A percentile compares a stretch with the other conserved stretches of the same genome.
Conservation (phyloP, 2,888 invertebrate genomes). For the Agrotis segetum region DNA sequence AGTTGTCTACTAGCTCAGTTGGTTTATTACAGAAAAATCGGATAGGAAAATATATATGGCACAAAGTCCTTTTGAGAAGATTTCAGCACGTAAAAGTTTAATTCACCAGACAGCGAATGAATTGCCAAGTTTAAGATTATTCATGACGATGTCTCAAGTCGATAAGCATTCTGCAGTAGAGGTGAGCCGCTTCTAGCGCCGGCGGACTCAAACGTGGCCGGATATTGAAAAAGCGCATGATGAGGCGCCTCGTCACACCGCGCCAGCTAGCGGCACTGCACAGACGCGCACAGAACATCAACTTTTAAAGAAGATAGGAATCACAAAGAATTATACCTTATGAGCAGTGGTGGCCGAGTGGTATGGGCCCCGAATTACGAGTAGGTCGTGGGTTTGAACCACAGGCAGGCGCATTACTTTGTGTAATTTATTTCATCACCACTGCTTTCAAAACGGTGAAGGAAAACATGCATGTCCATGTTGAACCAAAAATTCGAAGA, state of each 20-base stretch:
- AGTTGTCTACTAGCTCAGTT: neutral
- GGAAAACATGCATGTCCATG: too few species aligned
- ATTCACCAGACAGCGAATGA: slow-evolving; percentile 8
- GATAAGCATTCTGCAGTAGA: slow-evolving; percentile 42
- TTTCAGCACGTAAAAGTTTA: slow-evolving; percentile 15
- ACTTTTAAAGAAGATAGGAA: neutral
- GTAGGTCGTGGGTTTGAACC: too few species aligned
- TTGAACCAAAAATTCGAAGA: too few species aligned
- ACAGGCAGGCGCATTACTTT: too few species aligned
- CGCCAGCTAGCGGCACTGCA: neutral
- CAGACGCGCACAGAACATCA: slow-evolving; percentile 2
- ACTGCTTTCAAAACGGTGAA: too few species aligned
- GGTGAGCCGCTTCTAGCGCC: slow-evolving; percentile 3
- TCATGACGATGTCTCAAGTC: slow-evolving; percentile 31
- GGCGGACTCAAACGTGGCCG: slow-evolving; percentile 35
- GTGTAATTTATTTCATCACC: too few species aligned
- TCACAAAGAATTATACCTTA: too few species aligned
- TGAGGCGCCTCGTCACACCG: neutral
- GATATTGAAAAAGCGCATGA: slow-evolving; percentile 59
- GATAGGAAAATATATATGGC: neutral
- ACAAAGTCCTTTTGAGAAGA: neutral
- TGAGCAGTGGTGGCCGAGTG: too few species aligned
- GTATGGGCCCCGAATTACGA: too few species aligned
- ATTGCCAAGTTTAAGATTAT: slow-evolving; percentile 36
- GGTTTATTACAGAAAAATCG: neutral